These are phyloP conservation scores for Macropis europaea DNA, from an alignment of 2,888 invertebrate genomes.

Conservation along the genomic window DNA sequence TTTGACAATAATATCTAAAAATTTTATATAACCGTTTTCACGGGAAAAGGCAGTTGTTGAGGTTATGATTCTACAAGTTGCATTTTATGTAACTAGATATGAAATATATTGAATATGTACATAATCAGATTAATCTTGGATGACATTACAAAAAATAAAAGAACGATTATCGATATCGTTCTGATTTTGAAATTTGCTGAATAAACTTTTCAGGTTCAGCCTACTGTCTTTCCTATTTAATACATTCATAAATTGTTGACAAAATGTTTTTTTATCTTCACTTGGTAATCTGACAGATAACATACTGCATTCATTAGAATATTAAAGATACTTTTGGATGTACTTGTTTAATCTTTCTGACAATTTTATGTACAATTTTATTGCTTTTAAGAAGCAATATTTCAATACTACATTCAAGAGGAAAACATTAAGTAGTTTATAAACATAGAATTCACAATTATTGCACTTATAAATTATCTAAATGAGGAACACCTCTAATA, in stretches of 20 bases:
- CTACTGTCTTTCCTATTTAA: no score
- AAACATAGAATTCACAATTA: not conserved
- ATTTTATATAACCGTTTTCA: not conserved
- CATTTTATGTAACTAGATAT: not conserved
- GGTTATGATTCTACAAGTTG: slow-evolving; percentile 3
- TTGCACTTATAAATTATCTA: not conserved
- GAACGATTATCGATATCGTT: slow-evolving; percentile 2
- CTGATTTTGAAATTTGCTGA: not conserved
- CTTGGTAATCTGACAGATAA: no score
- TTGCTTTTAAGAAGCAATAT: not conserved
- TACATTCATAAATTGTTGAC: no score
- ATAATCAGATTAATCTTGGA: not conserved
- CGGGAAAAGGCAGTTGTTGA: not conserved
- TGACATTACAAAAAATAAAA: not conserved
- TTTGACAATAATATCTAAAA: not conserved
- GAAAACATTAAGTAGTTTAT: not conserved
- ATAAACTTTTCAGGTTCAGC: no score
- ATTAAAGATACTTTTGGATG: no score
- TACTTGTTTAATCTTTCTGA: no score
- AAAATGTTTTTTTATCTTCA: no score
- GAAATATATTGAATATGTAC: not conserved
- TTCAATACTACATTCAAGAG: no score
- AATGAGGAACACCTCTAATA: not conserved
- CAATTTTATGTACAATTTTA: not conserved
- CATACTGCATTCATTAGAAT: not conserved